These are phyloP conservation scores for Hystrix brachyura DNA, from an alignment of 2,113 vertebrate genomes.

Conservation along the genomic window DNA sequence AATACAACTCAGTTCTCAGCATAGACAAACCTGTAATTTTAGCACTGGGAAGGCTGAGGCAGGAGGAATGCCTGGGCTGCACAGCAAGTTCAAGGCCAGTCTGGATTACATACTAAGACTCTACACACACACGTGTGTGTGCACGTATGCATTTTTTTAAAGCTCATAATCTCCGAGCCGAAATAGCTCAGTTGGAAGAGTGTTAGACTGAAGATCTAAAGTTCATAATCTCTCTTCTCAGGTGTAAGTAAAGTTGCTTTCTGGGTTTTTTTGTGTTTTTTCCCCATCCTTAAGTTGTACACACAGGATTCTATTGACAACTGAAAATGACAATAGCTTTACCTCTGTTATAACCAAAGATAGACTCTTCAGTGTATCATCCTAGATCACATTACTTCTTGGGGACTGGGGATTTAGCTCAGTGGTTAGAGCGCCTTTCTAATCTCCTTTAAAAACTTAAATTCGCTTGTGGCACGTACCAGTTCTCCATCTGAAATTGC, in stretches of 20 bases:
- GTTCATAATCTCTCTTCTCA: not conserved
- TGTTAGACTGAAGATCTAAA: no score
- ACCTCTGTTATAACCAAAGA: constrained; percentile 7
- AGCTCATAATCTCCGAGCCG: no score
- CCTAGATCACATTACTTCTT: not conserved
- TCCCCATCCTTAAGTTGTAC: not conserved
- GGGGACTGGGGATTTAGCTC: no score
- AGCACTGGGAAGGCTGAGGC: not conserved
- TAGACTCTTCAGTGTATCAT: not conserved
- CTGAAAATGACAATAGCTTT: not conserved
- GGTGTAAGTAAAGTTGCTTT: not conserved
- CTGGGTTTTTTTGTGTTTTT: not conserved
- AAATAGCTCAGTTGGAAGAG: no score
- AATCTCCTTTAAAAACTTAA: not conserved
- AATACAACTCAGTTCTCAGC: not conserved
- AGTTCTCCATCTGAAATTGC: not conserved
- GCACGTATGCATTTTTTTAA: not conserved
- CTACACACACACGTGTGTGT: not conserved
- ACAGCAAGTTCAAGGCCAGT: not conserved
- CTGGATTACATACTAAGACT: not conserved
- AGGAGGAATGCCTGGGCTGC: not conserved
- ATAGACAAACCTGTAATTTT: not conserved
- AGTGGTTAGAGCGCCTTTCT: not conserved
- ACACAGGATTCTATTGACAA: not conserved
- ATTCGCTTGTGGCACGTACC: not conserved